A percentile compares a stretch with the other conserved stretches of the same genome.
Evolutionary conservation across 1,140 invertebrate genomes (phyloP).

Genomic region (Agrilus planipennis): DNA sequence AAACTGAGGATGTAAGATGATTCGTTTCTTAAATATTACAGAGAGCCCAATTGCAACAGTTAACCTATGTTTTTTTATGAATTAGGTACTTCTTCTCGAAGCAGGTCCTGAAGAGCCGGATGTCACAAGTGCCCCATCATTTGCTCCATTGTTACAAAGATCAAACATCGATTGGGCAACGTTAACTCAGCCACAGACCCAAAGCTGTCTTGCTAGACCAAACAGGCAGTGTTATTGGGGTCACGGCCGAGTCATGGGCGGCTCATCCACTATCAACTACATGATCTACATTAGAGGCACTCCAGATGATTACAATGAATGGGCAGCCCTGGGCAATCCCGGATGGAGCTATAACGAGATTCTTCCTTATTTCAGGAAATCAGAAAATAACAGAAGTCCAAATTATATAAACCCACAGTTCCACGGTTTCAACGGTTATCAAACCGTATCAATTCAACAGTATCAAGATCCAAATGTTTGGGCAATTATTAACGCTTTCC

Average conservation of each 20-base stretch:
- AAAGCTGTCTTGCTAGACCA: conserved; percentile 34
- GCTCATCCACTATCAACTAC: conserved; percentile 41
- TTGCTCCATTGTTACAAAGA: conserved; percentile 43
- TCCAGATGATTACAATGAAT: conserved; percentile 41
- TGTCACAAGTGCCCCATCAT: conserved; percentile 51
- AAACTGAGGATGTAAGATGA: too few species aligned
- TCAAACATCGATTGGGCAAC: conserved; percentile 49
- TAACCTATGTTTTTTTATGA: conserved; percentile 6
- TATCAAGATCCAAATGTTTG: conserved; percentile 45
- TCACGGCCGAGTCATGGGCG: conserved; percentile 42
- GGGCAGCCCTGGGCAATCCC: conserved; percentile 36
- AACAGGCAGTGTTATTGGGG: conserved; percentile 36
- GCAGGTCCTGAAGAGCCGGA: conserved; percentile 64
- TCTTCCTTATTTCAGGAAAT: conserved; percentile 40
- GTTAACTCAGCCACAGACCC: conserved; percentile 40
- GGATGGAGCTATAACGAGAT: conserved; percentile 41
- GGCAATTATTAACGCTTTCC: conserved; percentile 43
- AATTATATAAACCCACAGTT: conserved; percentile 34
- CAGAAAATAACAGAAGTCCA: conserved; percentile 39
- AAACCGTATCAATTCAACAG: conserved; percentile 47
- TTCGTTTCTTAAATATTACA: too few species aligned
- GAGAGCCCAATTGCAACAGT: too few species aligned
- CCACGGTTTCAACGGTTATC: conserved; percentile 45
- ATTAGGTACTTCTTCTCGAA: conserved; percentile 58
- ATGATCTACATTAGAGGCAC: conserved; percentile 43